A percentile compares a stretch with the other conserved stretches of the same genome.
Conservation (phyloP, 2,113 vertebrate genomes). For the Coptodon rendalli region DNA sequence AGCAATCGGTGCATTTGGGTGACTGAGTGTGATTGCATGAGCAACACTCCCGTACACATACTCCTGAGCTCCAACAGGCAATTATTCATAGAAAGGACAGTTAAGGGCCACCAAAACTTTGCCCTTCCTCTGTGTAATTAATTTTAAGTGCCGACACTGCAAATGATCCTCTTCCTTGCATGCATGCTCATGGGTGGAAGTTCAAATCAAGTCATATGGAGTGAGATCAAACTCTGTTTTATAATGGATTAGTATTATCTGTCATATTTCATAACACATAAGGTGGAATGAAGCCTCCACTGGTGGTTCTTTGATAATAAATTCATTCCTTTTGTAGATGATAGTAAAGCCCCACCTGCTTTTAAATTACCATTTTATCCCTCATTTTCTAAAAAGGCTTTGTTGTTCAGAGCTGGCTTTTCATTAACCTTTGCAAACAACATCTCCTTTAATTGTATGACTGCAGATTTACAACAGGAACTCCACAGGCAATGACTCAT, state of each 20-base stretch:
- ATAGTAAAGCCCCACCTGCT: not conserved
- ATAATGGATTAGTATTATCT: constrained; percentile 3
- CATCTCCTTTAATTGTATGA: constrained; percentile 6
- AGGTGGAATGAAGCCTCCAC: not conserved
- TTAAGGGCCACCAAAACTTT: constrained; percentile 10
- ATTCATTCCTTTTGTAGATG: not conserved
- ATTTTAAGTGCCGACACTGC: not conserved
- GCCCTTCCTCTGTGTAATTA: constrained; percentile 23
- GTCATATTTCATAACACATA: constrained; percentile 4
- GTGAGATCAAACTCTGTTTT: not conserved
- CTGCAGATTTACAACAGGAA: not conserved
- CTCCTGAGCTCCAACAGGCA: not conserved
- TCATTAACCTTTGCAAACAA: constrained; percentile 1
- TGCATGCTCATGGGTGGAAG: not conserved
- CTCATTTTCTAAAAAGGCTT: not conserved
- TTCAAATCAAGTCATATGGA: constrained; percentile 1
- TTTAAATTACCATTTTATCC: not conserved
- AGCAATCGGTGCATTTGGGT: constrained; percentile 3
- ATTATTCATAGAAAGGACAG: constrained; percentile 27
- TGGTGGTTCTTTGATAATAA: not conserved
- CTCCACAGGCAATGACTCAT: not conserved
- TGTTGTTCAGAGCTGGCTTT: not conserved
- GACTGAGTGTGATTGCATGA: not conserved
- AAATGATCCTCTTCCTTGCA: constrained; percentile 2
- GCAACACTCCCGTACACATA: not conserved